Percentiles rank a stretch among this genome's conserved stretches.
phyloP scores from a whole-genome alignment of 2,888 invertebrate species.

The Sarcophaga caerulescens region DNA sequence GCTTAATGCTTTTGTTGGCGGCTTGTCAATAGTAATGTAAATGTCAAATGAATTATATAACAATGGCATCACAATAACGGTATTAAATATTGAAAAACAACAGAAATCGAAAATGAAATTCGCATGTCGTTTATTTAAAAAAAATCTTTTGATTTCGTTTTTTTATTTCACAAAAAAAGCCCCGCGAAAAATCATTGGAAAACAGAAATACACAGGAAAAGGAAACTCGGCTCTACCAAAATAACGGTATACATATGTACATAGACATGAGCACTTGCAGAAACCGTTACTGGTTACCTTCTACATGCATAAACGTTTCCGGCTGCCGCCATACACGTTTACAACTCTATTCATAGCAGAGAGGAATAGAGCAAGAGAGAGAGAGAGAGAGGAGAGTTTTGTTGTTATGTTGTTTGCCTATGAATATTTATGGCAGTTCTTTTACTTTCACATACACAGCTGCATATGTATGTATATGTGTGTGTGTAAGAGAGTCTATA shows the following conservation, averaged over 20 bases:
- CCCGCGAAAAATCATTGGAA: not conserved
- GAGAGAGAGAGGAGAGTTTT: no score
- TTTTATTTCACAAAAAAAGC: not conserved
- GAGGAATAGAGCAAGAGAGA: no score
- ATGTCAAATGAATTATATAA: constrained; percentile 13
- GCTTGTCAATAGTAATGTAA: no score
- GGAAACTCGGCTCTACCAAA: not conserved
- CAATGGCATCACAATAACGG: not conserved
- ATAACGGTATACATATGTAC: not conserved
- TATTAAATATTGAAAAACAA: no score
- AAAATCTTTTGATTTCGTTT: not conserved
- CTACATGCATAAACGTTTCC: not conserved
- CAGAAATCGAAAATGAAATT: no score
- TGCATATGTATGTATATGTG: no score
- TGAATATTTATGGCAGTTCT: no score
- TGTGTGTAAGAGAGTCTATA: no score
- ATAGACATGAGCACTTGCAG: not conserved
- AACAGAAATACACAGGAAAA: not conserved
- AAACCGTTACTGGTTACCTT: constrained; percentile 10
- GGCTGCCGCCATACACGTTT: not conserved
- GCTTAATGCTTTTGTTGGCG: no score
- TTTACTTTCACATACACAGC: no score
- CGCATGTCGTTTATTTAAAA: not conserved
- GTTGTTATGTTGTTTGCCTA: no score
- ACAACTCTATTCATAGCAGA: not conserved